Conservation (phyloP, 2,888 invertebrate species). For the Dryobota labecula region DNA sequence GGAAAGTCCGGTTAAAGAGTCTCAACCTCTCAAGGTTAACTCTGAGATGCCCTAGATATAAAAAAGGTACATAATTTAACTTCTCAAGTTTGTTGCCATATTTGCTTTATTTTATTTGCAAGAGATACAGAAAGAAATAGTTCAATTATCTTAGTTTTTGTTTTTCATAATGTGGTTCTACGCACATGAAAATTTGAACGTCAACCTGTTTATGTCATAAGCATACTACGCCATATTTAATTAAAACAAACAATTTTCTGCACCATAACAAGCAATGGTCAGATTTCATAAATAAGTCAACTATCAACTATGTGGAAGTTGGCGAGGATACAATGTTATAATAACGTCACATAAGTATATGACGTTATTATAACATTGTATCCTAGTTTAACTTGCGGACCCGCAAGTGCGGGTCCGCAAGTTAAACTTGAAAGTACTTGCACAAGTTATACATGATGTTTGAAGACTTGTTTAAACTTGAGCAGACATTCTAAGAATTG, state of each 20-base stretch:
- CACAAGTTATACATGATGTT: constrained; percentile 27
- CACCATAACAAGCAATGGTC: constrained; percentile 13
- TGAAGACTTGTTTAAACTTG: constrained; percentile 25
- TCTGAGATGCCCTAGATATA: too few species aligned
- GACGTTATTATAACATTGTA: too few species aligned
- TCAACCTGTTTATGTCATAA: neutral
- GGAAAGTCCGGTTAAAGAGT: too few species aligned
- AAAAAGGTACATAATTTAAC: too few species aligned
- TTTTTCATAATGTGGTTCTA: neutral
- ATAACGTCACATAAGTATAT: too few species aligned
- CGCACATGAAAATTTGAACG: too few species aligned
- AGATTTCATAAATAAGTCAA: constrained; percentile 47
- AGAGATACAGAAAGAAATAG: neutral
- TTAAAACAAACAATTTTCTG: constrained; percentile 17
- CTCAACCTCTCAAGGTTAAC: too few species aligned
- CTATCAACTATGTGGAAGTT: constrained; percentile 42
- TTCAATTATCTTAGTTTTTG: neutral
- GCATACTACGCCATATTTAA: neutral
- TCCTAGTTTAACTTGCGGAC: too few species aligned
- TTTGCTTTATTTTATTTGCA: neutral
- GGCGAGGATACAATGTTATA: constrained; percentile 30
- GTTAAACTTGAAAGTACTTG: constrained; percentile 34
- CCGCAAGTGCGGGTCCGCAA: constrained; percentile 12
- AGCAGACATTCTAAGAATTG: constrained; percentile 27
- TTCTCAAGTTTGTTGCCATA: neutral